These are phyloP conservation scores for Philypnodon macrostomus DNA, from an alignment of 2,797 vertebrate genomes.

Conservation along the genomic window DNA sequence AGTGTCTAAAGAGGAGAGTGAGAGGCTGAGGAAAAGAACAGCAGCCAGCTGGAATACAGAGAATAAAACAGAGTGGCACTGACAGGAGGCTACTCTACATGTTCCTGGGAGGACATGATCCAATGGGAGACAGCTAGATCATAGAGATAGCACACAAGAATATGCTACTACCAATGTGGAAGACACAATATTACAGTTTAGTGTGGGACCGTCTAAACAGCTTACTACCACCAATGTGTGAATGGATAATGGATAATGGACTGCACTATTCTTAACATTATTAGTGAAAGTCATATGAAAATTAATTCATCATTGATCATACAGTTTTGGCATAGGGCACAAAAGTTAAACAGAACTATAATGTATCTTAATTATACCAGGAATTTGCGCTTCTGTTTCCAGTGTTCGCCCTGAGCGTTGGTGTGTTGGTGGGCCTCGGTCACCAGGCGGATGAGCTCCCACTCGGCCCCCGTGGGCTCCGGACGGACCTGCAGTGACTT, in stretches of 20 bases:
- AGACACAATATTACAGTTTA: too few species aligned
- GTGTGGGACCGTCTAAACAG: too few species aligned
- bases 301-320: too few species aligned
- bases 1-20: background rate
- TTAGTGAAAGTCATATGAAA: too few species aligned
- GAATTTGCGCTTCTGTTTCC: slow-evolving; percentile 99
- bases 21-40: background rate
- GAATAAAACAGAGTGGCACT: slow-evolving; percentile 11
- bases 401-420: slow-evolving; percentile 97
- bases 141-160: too few species aligned
- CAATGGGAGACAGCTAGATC: too few species aligned
- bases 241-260: too few species aligned
- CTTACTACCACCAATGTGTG: too few species aligned
- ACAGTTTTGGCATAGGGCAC: background rate
- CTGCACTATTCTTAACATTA: too few species aligned
- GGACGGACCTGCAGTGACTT: slow-evolving; percentile 91
- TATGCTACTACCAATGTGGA: too few species aligned
- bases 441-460: slow-evolving; percentile 93
- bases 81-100: slow-evolving; percentile 11
- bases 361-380: slow-evolving; percentile 49
- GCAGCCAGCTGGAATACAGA: slow-evolving; percentile 8
- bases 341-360: background rate
- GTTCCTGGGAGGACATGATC: too few species aligned
- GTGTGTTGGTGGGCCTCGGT: slow-evolving; percentile 96
- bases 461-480: slow-evolving; percentile 90